Conservation (phyloP, 2,113 vertebrate species). For the Calypte anna region DNA sequence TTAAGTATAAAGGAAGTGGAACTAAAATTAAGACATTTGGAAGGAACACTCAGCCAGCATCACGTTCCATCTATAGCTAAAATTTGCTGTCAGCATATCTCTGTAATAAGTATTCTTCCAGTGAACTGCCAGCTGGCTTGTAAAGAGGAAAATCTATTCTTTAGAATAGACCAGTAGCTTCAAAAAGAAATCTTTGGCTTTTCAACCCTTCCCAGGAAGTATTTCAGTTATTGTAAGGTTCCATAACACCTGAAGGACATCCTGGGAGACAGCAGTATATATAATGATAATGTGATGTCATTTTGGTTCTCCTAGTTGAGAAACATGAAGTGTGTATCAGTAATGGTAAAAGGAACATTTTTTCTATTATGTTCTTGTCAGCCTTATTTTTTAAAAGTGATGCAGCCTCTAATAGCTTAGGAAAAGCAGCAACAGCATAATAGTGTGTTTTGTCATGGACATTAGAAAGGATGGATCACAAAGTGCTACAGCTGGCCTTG, state of each 20-base stretch:
- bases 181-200: conserved; percentile 46
- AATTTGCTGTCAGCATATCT: conserved; percentile 46
- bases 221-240: conserved; percentile 18
- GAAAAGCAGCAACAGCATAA: conserved; percentile 53
- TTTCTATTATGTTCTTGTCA: conserved; percentile 46
- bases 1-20: conserved; percentile 23
- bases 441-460: conserved; percentile 40
- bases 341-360: conserved; percentile 36
- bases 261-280: conserved; percentile 19
- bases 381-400: conserved; percentile 56
- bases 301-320: conserved; percentile 40
- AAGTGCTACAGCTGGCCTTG: conserved; percentile 34
- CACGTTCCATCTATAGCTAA: conserved; percentile 31
- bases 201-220: neutral
- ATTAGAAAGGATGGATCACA: conserved; percentile 55
- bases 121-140: conserved; percentile 56
- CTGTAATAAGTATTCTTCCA: conserved; percentile 53
- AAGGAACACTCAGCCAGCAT: conserved; percentile 34
- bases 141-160: conserved; percentile 48
- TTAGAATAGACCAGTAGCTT: conserved; percentile 1
- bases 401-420: conserved; percentile 34
- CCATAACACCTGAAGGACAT: conserved; percentile 51
- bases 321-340: conserved; percentile 34
- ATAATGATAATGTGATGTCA: conserved; percentile 35
- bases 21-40: conserved; percentile 57